Evolutionary conservation across 2,797 vertebrate genomes (phyloP).

Genomic region (Eulemur albifrons): DNA sequence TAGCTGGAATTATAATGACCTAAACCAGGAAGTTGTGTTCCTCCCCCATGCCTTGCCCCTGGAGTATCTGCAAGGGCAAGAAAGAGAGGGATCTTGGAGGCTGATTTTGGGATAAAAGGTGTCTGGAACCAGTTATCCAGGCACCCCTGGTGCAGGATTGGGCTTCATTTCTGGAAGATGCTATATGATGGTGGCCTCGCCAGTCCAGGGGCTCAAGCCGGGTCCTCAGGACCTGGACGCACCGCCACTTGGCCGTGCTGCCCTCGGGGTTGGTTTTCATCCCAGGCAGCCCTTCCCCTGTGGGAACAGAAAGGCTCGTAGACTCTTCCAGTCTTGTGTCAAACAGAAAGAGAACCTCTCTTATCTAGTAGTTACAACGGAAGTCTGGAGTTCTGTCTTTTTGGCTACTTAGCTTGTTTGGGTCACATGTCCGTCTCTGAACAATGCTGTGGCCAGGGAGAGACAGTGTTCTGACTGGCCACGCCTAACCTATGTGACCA

Average conservation of each 20-base stretch:
- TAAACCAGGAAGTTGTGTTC: not conserved
- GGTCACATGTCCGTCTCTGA: not conserved
- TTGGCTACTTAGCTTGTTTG: not conserved
- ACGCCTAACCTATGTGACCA: not conserved
- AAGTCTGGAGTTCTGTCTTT: not conserved
- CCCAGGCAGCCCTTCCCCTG: not conserved
- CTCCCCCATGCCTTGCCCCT: not conserved
- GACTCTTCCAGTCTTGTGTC: not conserved
- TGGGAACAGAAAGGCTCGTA: not conserved
- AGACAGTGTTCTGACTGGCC: not conserved
- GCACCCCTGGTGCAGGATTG: not conserved
- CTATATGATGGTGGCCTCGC: rapidly evolving
- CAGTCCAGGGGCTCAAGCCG: rapidly evolving
- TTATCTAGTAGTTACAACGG: not conserved
- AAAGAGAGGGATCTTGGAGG: not conserved
- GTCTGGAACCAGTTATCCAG: not conserved
- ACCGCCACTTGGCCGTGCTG: rapidly evolving
- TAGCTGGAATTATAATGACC: not conserved
- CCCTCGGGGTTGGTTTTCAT: not conserved
- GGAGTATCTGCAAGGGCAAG: not conserved
- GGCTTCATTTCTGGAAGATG: not conserved
- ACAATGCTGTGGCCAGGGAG: not conserved
- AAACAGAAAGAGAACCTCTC: not conserved
- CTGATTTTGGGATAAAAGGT: not conserved
- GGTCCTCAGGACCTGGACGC: not conserved